Evolutionary conservation across 2,797 vertebrate genomes (phyloP).

Genomic region (Tokudaia muenninki): DNA sequence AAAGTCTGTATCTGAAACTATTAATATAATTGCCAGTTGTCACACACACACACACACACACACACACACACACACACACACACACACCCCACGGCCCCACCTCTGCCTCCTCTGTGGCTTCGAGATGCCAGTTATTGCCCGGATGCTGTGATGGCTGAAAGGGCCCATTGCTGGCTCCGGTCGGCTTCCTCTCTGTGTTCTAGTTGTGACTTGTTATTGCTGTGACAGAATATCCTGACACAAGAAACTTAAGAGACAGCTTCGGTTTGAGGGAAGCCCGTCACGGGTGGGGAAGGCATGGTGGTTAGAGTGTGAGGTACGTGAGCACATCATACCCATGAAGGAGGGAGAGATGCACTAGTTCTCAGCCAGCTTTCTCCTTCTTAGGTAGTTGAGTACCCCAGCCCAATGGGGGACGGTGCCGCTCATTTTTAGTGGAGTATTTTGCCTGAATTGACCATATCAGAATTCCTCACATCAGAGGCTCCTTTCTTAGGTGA

Average conservation of each 20-base stretch:
- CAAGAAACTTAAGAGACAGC: background rate
- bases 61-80: too few species aligned
- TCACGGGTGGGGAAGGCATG: background rate
- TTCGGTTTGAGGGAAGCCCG: background rate
- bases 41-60: too few species aligned
- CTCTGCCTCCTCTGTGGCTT: background rate
- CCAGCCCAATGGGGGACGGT: background rate
- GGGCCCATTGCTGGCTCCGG: background rate
- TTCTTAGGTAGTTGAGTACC: background rate
- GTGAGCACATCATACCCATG: too few species aligned
- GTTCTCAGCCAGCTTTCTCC: background rate
- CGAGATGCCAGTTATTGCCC: background rate
- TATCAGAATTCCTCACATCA: background rate
- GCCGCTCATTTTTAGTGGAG: background rate
- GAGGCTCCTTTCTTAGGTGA: background rate
- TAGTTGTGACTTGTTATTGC: background rate
- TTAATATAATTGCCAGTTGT: background rate
- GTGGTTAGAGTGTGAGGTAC: too few species aligned
- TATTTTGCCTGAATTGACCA: background rate
- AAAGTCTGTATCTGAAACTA: background rate
- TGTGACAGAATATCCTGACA: background rate
- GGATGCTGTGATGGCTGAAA: background rate
- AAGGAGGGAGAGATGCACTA: background rate
- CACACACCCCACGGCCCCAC: background rate
- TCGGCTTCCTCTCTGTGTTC: background rate